Base-by-base conservation (phyloP, 2,113 vertebrate species). In the Heptranchias perlo region DNA sequence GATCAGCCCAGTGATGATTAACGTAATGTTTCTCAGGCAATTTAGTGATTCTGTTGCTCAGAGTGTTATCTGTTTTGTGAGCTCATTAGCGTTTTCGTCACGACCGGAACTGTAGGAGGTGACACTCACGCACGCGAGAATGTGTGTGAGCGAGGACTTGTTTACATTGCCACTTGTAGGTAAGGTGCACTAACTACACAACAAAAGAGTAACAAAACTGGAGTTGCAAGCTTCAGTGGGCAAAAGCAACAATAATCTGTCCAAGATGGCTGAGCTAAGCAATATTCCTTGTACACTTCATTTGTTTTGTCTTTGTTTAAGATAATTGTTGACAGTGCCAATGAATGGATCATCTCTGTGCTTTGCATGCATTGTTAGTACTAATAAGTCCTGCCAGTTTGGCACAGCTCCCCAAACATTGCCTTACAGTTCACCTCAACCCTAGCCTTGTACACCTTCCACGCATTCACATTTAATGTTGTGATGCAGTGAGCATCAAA, bases 1-100 rank as follows among this genome's bases (percentile, higher is more conserved):
- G 65, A 95, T 69, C 65, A 52, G 28, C 23, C 16, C 58, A 31
- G 44, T 49, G 64, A 5, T 73, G 64, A 69, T 67, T 52, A 28
- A 73, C 44, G 3, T 69, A 49, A 28, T 7, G 54, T 73, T 95
- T 95, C 94, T 95, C 94, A 69, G 94, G 94, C 94, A 95, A 67
- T 49, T 64, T 67, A 35, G 65, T 49, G 25, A 25, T 35, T 35
- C 44, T 52, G n/a, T 49, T 64, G 39, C 44, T 92, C 64, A 64
- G 64, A 52, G 64, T 25, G 7, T 35, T 54, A 13, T 89, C 11
- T 94, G 58, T 62, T 18, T 92, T 47, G 10, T 7, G 44, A 87
- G 21, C 84, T 52, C 21, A 4, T 23, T 47, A 18, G 10, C n/a
- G 4, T 13, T 82, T 31, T 82, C 21, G 13, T 52, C 49, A 8